Conservation (phyloP, 2,113 vertebrate species). For the Cygnus buccinator region DNA sequence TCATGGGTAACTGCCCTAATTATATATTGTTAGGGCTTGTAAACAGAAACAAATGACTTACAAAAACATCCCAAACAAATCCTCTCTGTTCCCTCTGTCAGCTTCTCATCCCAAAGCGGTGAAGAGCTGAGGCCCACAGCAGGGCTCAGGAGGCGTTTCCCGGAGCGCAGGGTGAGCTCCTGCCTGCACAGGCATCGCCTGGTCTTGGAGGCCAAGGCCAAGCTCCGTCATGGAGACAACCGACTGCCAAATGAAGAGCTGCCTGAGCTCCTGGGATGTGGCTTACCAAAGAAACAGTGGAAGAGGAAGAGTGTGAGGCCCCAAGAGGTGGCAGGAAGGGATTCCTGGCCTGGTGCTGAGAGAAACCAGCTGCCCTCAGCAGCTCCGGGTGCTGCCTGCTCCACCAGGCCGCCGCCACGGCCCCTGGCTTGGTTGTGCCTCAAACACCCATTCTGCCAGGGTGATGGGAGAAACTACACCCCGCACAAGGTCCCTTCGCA, state of each 20-base stretch:
- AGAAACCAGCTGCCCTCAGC: neutral
- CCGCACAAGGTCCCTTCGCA: neutral
- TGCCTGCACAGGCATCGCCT: no score
- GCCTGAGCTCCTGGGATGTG: fast-evolving
- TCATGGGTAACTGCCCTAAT: slow-evolving; percentile 27
- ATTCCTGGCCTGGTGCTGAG: fast-evolving
- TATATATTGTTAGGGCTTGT: neutral
- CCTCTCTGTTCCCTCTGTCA: neutral
- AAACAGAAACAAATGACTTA: neutral
- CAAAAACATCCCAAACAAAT: neutral
- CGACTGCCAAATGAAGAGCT: neutral
- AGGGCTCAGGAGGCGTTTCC: neutral
- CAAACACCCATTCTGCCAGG: neutral
- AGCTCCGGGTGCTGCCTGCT: neutral
- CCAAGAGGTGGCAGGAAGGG: neutral
- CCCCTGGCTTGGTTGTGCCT: neutral
- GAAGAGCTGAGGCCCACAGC: neutral
- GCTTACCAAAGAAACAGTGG: neutral
- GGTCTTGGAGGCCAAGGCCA: neutral
- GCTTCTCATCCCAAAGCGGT: neutral
- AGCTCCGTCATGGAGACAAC: neutral
- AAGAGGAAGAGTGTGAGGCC: neutral
- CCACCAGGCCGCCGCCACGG: neutral
- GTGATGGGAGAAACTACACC: neutral
- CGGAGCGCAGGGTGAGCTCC: no score